Percentiles rank a stretch among this genome's conserved stretches.
Evolutionary conservation across 2,113 vertebrate species (phyloP).

Genomic region (Eublepharis macularius): DNA sequence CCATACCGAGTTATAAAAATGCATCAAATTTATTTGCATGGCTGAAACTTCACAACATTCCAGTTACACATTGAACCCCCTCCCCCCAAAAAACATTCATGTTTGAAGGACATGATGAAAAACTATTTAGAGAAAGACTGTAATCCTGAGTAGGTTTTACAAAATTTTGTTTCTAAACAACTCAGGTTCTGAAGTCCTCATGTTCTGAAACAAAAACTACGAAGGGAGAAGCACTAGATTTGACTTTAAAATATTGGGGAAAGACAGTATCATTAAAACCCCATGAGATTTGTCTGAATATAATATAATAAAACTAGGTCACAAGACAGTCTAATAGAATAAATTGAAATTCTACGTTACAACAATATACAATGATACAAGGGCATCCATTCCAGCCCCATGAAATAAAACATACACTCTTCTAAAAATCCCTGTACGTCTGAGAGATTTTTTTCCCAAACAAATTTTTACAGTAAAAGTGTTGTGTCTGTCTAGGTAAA

Average conservation of each 20-base stretch:
- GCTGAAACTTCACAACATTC: not conserved
- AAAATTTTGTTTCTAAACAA: not conserved
- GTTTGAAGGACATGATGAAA: not conserved
- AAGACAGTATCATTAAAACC: conserved; percentile 38
- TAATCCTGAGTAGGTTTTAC: not conserved
- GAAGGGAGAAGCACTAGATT: not conserved
- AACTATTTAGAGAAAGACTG: not conserved
- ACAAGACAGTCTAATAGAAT: not conserved
- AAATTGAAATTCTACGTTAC: not conserved
- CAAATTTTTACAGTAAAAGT: not conserved
- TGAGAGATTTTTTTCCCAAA: not conserved
- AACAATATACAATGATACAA: not conserved
- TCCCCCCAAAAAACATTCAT: not conserved
- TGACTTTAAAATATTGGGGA: conserved; percentile 10
- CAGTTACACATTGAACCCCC: not conserved
- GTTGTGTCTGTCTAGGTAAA: not conserved
- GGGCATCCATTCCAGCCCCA: not conserved
- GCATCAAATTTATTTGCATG: not conserved
- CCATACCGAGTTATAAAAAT: too few species aligned
- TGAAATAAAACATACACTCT: not conserved
- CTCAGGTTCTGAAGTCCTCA: not conserved
- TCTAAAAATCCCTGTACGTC: not conserved
- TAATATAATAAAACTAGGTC: conserved; percentile 46
- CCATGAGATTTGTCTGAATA: conserved; percentile 34
- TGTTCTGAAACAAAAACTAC: not conserved